Base-by-base conservation (phyloP, 2,797 vertebrate species). In the Smutsia gigantea region DNA sequence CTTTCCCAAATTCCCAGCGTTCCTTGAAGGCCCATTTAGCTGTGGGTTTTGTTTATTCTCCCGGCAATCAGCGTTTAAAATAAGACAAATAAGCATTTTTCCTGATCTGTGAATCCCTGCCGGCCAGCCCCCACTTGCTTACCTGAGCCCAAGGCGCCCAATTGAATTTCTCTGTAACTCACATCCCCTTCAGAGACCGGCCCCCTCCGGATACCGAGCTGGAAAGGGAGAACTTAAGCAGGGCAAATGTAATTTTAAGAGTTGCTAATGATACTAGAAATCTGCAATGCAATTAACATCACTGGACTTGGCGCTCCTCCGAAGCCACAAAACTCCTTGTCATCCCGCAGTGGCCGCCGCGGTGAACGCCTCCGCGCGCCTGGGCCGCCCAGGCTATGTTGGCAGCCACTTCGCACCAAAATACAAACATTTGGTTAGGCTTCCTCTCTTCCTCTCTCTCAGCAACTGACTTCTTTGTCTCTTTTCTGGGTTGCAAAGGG, bases 231-330 rank as follows among this genome's bases (percentile, higher is more conserved):
- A 98, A 98, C 98, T 98, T 85, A 93, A 98, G 98, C 98, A 96
- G 98, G 98, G 97, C 97, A 98, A 99, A 99, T 97, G 98, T 97
- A 96, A 98, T 98, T 98, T 98, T 97, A 93, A 98, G 98, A 98
- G 98, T 98, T 98, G 98, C 95, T 92, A 98, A 98, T 98, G 98
- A 98, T 98, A 98, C 96, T 98, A 86, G 85, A 98, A 98, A 98
- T 98, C 98, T 98, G 98, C 98, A 98, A 98, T 98, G 98, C 98
- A 98, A 98, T 98, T 98, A 98, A 97, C 31, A 90, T 98, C 98
- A 98, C 98, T 98, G 98, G 98, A 98, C 98, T 98, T 99, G 99
- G 98, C 96, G 95, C 94, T 98, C 94, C 96, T 99, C 87, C 15
- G 97, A 98, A 98, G 98, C 97, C 98, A 98, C 97, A 96, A 93